Evolutionary conservation across 2,888 invertebrate species (phyloP).

Genomic region (Apantesis nais): DNA sequence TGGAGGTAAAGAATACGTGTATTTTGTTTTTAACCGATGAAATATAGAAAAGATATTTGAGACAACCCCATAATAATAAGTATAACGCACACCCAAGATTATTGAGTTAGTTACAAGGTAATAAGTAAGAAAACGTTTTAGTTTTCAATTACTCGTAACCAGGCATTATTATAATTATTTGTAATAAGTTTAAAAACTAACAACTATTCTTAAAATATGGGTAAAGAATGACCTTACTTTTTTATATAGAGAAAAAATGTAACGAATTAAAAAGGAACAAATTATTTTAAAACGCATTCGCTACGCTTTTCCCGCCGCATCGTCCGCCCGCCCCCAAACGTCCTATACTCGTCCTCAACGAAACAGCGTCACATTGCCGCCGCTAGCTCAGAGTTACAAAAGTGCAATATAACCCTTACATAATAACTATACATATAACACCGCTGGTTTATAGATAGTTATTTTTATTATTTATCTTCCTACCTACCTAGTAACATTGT

Average conservation of each 20-base stretch:
- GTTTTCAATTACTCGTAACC: no score
- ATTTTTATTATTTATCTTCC: conserved; percentile 8
- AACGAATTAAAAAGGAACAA: background rate
- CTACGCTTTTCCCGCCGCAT: conserved; percentile 11
- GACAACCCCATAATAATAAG: no score
- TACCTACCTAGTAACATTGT: conserved; percentile 7
- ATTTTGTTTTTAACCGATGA: no score
- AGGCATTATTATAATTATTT: background rate
- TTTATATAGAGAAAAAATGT: background rate
- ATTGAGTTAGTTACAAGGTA: no score
- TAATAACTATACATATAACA: conserved; percentile 3
- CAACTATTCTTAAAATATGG: background rate
- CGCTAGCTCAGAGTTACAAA: conserved; percentile 15
- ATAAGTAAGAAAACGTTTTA: no score
- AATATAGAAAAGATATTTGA: no score
- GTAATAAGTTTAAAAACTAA: background rate
- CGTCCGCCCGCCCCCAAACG: conserved; percentile 31
- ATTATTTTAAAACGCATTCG: conserved; percentile 11
- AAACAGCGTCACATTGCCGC: conserved; percentile 8
- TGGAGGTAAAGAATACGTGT: no score
- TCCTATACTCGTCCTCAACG: conserved; percentile 37
- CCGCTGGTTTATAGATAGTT: background rate
- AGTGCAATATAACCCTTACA: conserved; percentile 17
- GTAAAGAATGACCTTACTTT: background rate
- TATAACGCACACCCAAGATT: no score